These are phyloP conservation scores for Toxotes lorentzi DNA, from an alignment of 2,797 vertebrate species.

Conservation along the genomic window DNA sequence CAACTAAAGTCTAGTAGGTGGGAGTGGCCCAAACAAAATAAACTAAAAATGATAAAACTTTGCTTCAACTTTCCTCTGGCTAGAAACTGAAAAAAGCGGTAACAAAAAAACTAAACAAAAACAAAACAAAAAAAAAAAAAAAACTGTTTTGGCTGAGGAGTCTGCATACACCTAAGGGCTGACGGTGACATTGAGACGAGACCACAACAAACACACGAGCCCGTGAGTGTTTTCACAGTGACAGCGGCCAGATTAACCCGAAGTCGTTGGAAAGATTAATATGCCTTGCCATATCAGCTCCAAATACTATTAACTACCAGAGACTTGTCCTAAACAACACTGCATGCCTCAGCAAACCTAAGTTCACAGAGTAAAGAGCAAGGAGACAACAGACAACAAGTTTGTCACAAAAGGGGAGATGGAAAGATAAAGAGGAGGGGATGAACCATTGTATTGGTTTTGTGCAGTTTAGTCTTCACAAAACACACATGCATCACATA, in stretches of 20 bases:
- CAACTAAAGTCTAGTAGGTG: background rate
- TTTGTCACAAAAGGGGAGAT: background rate
- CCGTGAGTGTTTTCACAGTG: background rate
- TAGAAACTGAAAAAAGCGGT: slow-evolving; percentile 14
- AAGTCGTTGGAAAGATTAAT: slow-evolving; percentile 40
- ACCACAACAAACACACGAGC: slow-evolving; percentile 30
- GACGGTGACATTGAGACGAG: slow-evolving; percentile 48
- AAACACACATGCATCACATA: background rate
- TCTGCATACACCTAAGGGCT: slow-evolving; percentile 38
- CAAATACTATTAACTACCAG: slow-evolving; percentile 34
- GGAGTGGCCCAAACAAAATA: background rate
- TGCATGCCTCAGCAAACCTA: background rate
- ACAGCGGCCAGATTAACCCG: slow-evolving; percentile 37
- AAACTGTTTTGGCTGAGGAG: slow-evolving; percentile 1
- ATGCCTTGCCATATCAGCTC: slow-evolving; percentile 15
- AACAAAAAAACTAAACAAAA: slow-evolving; percentile 4
- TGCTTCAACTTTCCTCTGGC: slow-evolving; percentile 36
- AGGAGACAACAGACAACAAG: background rate
- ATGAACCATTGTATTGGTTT: background rate
- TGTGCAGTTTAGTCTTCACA: background rate
- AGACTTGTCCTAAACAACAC: slow-evolving; percentile 18
- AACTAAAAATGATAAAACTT: slow-evolving; percentile 31
- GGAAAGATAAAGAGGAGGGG: background rate
- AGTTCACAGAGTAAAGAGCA: background rate
- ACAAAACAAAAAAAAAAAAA: too few relatives aligned